Base-by-base conservation (phyloP, 2,888 invertebrate genomes). In the Tupiocoris notatus region DNA sequence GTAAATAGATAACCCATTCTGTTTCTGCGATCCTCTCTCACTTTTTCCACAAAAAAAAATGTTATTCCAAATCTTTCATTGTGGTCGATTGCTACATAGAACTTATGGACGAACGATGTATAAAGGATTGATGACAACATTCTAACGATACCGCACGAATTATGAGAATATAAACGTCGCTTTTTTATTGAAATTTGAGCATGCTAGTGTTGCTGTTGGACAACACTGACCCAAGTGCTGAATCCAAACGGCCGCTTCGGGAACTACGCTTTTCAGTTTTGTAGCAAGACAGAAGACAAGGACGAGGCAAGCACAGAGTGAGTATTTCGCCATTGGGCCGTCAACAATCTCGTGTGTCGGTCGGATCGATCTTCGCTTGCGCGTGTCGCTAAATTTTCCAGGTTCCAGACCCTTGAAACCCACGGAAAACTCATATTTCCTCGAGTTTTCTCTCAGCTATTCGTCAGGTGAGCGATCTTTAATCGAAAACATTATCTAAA, bases 301-400 rank as follows among this genome's bases (percentile, higher is more conserved):
- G 12, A n/a, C n/a, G n/a, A 3, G 39, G 39, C 39, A 12, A 39
- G 39, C 12, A 12, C 39, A 39, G 6, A 7, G 39, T 12, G 12
- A 12, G 12, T 3, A 24, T 67, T 66, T 77, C 77, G 77, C 77
- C 77, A 77, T 77, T 77, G 67, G 66, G 74, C 74, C 21, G 66
- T 62, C 66, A 75, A 74, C 68, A 73, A 65, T 67, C 23, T 75
- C n/a, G 39, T 25, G 18, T n/a, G 57, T 62, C 18, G 59, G 17
- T 61, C 58, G 24, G 17, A 20, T 71, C 23, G 71, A 16, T 20
- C 25, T 39, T 22, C 20, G 16, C 24, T 58, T 16, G 24, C 59
- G 20, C 62, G 61, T n/a, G n/a, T n/a, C n/a, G n/a, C n/a, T n/a
- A 25, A 57, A 16, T 71, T 61, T 20, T 16, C n/a, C 24, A 1